Conservation (phyloP, 2,113 vertebrate species). For the Gavia stellata region DNA sequence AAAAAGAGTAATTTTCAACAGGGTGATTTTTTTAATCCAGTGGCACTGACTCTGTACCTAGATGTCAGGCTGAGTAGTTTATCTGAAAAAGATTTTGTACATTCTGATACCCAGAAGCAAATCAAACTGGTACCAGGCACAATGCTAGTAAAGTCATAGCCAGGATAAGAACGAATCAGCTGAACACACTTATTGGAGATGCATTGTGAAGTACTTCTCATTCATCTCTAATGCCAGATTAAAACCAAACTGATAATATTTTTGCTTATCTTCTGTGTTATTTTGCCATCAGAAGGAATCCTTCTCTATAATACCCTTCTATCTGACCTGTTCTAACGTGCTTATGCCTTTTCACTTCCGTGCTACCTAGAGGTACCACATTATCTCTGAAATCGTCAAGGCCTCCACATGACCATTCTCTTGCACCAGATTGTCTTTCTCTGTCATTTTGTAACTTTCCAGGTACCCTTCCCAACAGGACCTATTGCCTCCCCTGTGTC, state of each 20-base stretch:
- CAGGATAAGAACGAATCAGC: not conserved
- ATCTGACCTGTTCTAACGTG: not conserved
- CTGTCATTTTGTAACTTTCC: not conserved
- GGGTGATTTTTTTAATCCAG: not conserved
- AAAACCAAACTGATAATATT: not conserved
- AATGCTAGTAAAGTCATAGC: not conserved
- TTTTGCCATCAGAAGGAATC: not conserved
- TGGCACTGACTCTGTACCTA: not conserved
- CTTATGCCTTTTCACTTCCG: not conserved
- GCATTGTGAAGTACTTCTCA: not conserved
- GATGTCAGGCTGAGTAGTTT: not conserved
- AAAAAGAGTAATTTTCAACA: not conserved
- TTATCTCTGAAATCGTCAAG: not conserved
- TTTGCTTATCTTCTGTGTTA: not conserved
- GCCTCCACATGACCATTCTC: not conserved
- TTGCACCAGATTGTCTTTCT: not conserved
- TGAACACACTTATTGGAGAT: fast-evolving
- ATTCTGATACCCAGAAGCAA: not conserved
- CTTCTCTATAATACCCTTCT: not conserved
- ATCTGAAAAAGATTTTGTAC: not conserved
- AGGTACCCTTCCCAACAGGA: not conserved
- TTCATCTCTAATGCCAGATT: not conserved
- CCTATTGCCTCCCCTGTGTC: not conserved
- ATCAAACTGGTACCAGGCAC: not conserved
- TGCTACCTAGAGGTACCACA: not conserved